These are phyloP conservation scores for Listronotus bonariensis DNA, from an alignment of 1,140 invertebrate genomes.

Conservation along the genomic window DNA sequence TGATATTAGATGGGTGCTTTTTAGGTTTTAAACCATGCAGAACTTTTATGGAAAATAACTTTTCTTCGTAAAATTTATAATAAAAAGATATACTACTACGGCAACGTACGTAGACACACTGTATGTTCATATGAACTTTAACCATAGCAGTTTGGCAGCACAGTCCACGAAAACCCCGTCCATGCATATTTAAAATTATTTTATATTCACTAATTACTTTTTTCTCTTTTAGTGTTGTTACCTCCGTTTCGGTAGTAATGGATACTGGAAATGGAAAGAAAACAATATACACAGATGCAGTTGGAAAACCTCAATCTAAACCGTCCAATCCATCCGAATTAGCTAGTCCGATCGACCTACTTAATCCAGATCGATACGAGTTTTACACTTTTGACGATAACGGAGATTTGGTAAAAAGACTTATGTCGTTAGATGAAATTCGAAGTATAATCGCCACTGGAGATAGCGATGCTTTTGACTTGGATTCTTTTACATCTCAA, in stretches of 20 bases:
- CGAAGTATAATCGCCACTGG: slow-evolving; percentile 80
- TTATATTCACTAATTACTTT: not conserved
- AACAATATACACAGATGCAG: slow-evolving; percentile 63
- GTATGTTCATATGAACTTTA: too few relatives aligned
- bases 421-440: slow-evolving; percentile 83
- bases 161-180: too few relatives aligned
- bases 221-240: slow-evolving; percentile 60
- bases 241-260: slow-evolving; percentile 66
- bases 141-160: too few relatives aligned
- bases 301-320: slow-evolving; percentile 64
- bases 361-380: slow-evolving; percentile 80
- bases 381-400: slow-evolving; percentile 83
- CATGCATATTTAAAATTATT: too few relatives aligned
- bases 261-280: slow-evolving; percentile 62
- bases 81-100: too few relatives aligned
- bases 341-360: slow-evolving; percentile 74
- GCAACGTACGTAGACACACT: too few relatives aligned
- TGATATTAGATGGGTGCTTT: too few relatives aligned
- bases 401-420: slow-evolving; percentile 76
- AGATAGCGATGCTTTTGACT: slow-evolving; percentile 61
- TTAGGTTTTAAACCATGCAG: too few relatives aligned
- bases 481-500: slow-evolving; percentile 42
- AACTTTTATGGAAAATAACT: too few relatives aligned
- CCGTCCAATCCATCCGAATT: slow-evolving; percentile 60
- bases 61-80: too few relatives aligned